Conservation (phyloP, 2,113 vertebrate species). For the Bos javanicus region DNA sequence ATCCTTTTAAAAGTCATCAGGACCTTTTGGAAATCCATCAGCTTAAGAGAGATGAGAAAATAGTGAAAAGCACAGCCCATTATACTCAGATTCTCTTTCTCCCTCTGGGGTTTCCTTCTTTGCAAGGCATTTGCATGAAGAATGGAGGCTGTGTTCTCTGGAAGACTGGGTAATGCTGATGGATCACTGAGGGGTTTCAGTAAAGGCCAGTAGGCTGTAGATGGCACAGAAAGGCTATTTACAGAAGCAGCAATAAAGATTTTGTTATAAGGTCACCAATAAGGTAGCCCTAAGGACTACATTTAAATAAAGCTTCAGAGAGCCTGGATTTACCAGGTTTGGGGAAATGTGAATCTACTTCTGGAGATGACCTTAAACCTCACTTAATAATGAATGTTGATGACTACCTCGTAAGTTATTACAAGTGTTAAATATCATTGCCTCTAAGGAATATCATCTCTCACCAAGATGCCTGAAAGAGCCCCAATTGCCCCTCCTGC, state of each 20-base stretch:
- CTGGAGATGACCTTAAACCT: slow-evolving; percentile 1
- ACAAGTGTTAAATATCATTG: background rate
- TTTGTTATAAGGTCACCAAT: background rate
- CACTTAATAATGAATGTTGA: background rate
- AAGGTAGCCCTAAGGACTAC: background rate
- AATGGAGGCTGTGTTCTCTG: background rate
- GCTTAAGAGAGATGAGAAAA: background rate
- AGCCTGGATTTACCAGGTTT: background rate
- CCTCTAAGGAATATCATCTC: background rate
- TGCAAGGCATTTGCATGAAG: background rate
- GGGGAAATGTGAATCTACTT: background rate
- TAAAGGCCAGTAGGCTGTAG: background rate
- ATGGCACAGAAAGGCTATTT: slow-evolving; percentile 12
- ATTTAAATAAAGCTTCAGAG: background rate
- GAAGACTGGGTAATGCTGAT: background rate
- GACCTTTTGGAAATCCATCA: background rate
- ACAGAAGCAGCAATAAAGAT: background rate
- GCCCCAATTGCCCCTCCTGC: background rate
- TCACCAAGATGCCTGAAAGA: background rate
- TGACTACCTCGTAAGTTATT: background rate
- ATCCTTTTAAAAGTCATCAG: background rate
- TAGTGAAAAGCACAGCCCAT: background rate
- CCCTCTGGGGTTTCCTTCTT: background rate
- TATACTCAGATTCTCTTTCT: background rate
- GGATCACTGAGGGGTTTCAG: background rate